Conservation (phyloP, 2,888 invertebrate species). For the Suillia variegata region DNA sequence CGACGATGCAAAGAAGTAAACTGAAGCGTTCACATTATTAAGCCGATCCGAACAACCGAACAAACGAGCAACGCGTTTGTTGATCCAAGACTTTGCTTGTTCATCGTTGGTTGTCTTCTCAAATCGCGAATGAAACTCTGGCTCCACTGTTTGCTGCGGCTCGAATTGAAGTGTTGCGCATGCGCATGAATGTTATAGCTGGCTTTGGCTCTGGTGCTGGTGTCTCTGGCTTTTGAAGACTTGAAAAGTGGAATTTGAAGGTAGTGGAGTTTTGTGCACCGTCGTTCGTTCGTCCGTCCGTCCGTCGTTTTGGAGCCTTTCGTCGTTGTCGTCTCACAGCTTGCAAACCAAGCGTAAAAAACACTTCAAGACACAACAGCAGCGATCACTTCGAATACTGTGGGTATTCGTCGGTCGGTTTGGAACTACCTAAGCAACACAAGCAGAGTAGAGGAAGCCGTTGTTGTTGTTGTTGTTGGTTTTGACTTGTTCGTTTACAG, state of each 20-base stretch:
- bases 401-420: not conserved
- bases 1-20: not conserved
- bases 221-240: not conserved
- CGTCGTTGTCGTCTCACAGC: too few species aligned
- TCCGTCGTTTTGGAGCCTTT: too few species aligned
- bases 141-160: conserved; percentile 4
- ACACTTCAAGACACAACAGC: too few species aligned
- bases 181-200: not conserved
- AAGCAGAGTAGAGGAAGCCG: conserved; percentile 6
- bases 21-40: conserved; percentile 3
- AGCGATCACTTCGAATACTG: not conserved
- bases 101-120: too few species aligned
- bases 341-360: conserved; percentile 19
- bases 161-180: not conserved
- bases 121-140: not conserved
- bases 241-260: conserved; percentile 22
- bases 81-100: too few species aligned
- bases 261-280: not conserved
- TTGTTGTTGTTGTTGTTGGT: not conserved
- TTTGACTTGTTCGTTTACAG: too few species aligned
- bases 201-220: not conserved
- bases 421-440: not conserved
- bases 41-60: not conserved
- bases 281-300: not conserved
- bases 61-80: not conserved